Base-by-base conservation (phyloP, 2,797 vertebrate species). In the Adelosebastes latens region DNA sequence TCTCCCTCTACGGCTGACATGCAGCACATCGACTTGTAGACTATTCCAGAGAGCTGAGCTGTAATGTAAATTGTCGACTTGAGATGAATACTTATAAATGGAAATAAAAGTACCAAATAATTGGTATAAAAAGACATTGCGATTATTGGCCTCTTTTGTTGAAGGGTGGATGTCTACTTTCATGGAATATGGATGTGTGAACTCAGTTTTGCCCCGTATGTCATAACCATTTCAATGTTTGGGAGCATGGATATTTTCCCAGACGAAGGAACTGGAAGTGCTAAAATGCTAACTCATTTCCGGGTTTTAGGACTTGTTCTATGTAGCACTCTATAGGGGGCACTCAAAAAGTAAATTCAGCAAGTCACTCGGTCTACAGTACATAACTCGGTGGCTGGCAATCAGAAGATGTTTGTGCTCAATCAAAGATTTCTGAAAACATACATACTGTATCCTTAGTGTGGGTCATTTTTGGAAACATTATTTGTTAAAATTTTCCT, bases 81-180 rank as follows among this genome's bases (percentile, higher is more conserved):
- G 85, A 94, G 81, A 92, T 91, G 80, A 88, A 90, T 82, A 88
- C 85, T 81, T 93, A 87, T 93, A 94, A 90, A 92, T 93, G 91
- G 84, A 89, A 94, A 93, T 94, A 96, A 95, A 96, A 93, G 80
- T 90, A 87, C 88, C 67, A 82, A 89, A 84, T 79, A 75, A 73
- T 88, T 93, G 86, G 36, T 93, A 84, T 75, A 77, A 86, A 85
- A 84, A 81, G 3, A 4, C 31, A 55, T 14, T 34, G 10, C n/a
- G 52, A 5, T 6, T 55, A 62, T 60, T 49, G 11, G 25, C 10
- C 20, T 65, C 3, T 49, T 52, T 53, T 72, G 2, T 75, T 20
- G 20, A 7, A 20, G 2, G 22, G 20, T 18, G 27, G 10, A 20
- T 1, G 4, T 18, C 13, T 7, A 2, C 9, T 78, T 58, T 60